Evolutionary conservation across 1,140 invertebrate genomes (phyloP).

Genomic region (Drosophila pseudoananassae): DNA sequence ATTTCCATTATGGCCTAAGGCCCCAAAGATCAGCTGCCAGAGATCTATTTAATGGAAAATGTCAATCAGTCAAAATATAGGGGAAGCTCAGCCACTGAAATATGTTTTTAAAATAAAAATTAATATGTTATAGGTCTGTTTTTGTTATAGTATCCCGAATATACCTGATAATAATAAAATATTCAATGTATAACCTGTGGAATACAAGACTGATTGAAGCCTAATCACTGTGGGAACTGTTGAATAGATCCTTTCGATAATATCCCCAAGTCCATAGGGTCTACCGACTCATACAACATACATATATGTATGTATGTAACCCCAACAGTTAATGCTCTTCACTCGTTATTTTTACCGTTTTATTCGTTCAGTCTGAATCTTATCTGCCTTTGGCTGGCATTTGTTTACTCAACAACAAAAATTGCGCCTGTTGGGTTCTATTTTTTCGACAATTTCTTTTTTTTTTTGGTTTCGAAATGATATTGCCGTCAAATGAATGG

Average conservation of each 20-base stretch:
- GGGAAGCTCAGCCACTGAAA: background rate
- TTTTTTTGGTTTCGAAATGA: slow-evolving; percentile 69
- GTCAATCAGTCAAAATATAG: slow-evolving; percentile 24
- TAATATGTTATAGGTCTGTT: too few species aligned
- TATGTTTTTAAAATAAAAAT: too few species aligned
- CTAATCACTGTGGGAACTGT: slow-evolving; percentile 29
- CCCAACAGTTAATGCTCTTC: slow-evolving; percentile 23
- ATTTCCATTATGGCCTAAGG: slow-evolving; percentile 28
- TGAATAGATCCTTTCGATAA: slow-evolving; percentile 20
- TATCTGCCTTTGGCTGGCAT: slow-evolving; percentile 42
- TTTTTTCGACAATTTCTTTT: slow-evolving; percentile 50
- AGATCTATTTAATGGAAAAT: slow-evolving; percentile 44
- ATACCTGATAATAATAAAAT: too few species aligned
- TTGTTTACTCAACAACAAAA: slow-evolving; percentile 74
- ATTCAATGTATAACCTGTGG: too few species aligned
- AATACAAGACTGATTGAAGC: slow-evolving; percentile 1
- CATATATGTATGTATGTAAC: slow-evolving; percentile 18
- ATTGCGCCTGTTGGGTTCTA: slow-evolving; percentile 43
- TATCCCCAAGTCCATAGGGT: slow-evolving; percentile 25
- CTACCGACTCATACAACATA: slow-evolving; percentile 12
- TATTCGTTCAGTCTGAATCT: slow-evolving; percentile 54
- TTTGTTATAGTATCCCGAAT: too few species aligned
- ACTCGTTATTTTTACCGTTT: slow-evolving; percentile 50
- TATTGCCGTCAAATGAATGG: slow-evolving; percentile 76
- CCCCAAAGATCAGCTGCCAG: slow-evolving; percentile 36